Base-by-base conservation (phyloP, 1,140 invertebrate genomes). In the Polypedilum vanderplanki region DNA sequence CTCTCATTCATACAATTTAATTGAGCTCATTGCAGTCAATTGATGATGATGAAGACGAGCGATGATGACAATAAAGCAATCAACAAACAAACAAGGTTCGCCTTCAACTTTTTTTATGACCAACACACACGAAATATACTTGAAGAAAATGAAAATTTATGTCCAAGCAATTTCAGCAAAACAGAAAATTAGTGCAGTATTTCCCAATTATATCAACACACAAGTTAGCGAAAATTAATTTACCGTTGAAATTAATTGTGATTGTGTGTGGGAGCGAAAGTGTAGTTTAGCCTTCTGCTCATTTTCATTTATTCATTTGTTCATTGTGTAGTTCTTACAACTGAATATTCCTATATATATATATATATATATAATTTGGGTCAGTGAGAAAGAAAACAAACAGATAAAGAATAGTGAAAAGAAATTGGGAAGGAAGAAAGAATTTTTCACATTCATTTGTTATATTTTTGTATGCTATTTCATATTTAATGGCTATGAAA, bases 131-230 rank as follows among this genome's bases (percentile, higher is more conserved):
- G 46, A 57, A 33, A n/a, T 15, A 57, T 12, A 57, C 46, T 12
- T 12, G 12, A 4, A 57, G 46, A n/a, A 57, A 15, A 57, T 57
- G 46, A 57, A 57, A 57, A 57, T 57, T 57, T 57, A 57, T 57
- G 46, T 57, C 15, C 1, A 15, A 57, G 46, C 46, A 57, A 57
- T 57, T 57, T 57, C 46, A 57, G 12, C 12, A 57, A 57, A 57
- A 57, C 9, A 57, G n/a, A 57, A 57, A 57, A 57, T 57, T 57
- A 57, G 46, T 57, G n/a, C 46, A 57, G 46, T 57, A 57, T 12
- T 57, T 57, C 12, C 46, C n/a, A 57, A 57, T 57, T 57, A 57
- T 57, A 57, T 57, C 46, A 57, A 57, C 46, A 57, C 41, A 46
- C 46, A 57, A 33, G 46, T n/a, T 12, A 57, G n/a, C 12, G 12